These are phyloP conservation scores for Lepus europaeus DNA, from an alignment of 2,113 vertebrate species.

Conservation along the genomic window DNA sequence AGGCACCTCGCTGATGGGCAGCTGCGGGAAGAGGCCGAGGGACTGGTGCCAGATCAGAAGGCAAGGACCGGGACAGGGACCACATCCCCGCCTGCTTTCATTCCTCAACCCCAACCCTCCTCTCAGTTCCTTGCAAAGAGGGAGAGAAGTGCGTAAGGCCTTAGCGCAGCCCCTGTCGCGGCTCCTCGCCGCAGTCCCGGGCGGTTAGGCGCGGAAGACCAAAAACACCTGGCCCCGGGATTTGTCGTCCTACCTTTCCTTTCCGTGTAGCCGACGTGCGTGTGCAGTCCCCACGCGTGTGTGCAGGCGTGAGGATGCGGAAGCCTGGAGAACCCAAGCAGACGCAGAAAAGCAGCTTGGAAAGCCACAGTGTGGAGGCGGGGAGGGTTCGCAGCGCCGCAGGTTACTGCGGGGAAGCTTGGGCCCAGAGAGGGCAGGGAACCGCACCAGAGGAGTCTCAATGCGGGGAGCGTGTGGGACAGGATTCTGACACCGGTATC, in stretches of 20 bases:
- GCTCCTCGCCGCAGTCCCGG: not conserved
- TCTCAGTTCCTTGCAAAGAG: not conserved
- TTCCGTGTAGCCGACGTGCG: not conserved
- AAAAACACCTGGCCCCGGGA: not conserved
- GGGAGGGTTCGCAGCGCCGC: not conserved
- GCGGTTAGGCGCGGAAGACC: not conserved
- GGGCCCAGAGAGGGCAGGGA: not conserved
- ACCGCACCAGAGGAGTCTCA: not conserved
- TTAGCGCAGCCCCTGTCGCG: not conserved
- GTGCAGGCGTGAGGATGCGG: not conserved
- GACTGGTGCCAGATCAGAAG: not conserved
- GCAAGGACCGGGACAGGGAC: not conserved
- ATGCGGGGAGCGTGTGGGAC: not conserved
- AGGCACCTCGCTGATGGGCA: not conserved
- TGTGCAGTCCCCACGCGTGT: not conserved
- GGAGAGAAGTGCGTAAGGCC: not conserved
- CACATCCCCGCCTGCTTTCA: too few relatives aligned
- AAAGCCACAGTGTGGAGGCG: not conserved
- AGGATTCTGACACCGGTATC: not conserved
- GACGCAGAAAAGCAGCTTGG: not conserved
- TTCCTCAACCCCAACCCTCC: not conserved
- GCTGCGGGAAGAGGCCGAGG: not conserved
- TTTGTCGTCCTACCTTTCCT: not conserved
- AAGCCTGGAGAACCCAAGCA: not conserved
- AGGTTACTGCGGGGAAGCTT: not conserved